These are phyloP conservation scores for Isurus oxyrinchus DNA, from an alignment of 2,113 vertebrate species.

Conservation along the genomic window DNA sequence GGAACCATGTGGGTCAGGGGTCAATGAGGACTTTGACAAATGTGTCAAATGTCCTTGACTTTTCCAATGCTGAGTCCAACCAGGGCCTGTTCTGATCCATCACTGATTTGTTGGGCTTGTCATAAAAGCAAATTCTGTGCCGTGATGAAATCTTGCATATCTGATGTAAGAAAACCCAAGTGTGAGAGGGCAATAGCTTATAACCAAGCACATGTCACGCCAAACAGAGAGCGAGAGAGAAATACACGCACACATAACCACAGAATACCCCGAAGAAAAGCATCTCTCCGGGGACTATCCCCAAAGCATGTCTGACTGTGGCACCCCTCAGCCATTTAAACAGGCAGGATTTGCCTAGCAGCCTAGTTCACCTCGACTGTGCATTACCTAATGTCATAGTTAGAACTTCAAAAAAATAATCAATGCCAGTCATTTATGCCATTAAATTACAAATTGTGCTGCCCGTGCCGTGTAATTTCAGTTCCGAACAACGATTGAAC, in stretches of 20 bases:
- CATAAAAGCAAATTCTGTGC: slow-evolving; percentile 75
- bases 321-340: not conserved
- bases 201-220: slow-evolving; percentile 50
- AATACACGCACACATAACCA: slow-evolving; percentile 42
- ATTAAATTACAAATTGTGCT: not conserved
- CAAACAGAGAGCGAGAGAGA: slow-evolving; percentile 45
- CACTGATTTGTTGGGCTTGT: slow-evolving; percentile 67
- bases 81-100: slow-evolving; percentile 59
- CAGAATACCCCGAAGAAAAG: not conserved
- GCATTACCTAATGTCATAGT: too few species aligned
- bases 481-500: not conserved
- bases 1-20: slow-evolving; percentile 73
- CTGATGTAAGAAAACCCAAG: slow-evolving; percentile 48
- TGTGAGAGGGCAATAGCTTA: slow-evolving; percentile 54
- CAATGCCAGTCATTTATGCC: not conserved
- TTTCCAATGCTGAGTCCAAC: slow-evolving; percentile 56
- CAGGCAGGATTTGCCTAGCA: not conserved
- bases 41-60: slow-evolving; percentile 69
- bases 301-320: not conserved
- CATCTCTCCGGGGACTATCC: too few species aligned
- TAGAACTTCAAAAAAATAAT: not conserved
- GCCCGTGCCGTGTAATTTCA: not conserved
- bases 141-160: slow-evolving; percentile 60
- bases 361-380: not conserved
- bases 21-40: slow-evolving; percentile 85